Percentiles rank a stretch among this genome's conserved stretches.
phyloP scores from a whole-genome alignment of 2,888 invertebrate genomes.

The Ichneumoninae sp. region DNA sequence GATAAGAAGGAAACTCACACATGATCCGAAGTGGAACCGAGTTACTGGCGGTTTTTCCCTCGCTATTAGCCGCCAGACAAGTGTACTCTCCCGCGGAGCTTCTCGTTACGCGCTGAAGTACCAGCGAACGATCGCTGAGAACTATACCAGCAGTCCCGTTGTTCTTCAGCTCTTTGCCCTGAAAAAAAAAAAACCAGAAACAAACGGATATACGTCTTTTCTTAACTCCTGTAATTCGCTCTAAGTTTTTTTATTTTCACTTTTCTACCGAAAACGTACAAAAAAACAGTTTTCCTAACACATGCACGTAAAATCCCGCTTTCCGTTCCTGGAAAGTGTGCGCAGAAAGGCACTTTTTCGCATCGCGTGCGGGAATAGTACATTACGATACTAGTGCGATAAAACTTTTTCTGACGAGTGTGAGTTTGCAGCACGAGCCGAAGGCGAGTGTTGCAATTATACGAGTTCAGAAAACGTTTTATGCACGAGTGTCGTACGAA shows the following conservation, averaged over 20 bases:
- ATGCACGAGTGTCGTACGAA: too few species aligned
- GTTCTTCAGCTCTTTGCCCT: slow-evolving; percentile 93
- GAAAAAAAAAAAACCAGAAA: slow-evolving; percentile 73
- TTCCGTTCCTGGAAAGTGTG: too few species aligned
- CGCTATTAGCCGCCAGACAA: slow-evolving; percentile 93
- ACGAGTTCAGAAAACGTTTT: too few species aligned
- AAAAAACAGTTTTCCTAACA: too few species aligned
- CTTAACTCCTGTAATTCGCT: slow-evolving; percentile 15
- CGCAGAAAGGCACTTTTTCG: too few species aligned
- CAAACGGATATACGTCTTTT: slow-evolving; percentile 21
- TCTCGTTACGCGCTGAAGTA: slow-evolving; percentile 93
- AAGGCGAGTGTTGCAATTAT: too few species aligned
- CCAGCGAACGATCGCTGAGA: slow-evolving; percentile 93
- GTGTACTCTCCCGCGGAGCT: slow-evolving; percentile 95
- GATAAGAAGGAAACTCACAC: slow-evolving; percentile 84
- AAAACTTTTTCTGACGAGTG: too few species aligned
- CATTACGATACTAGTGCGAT: too few species aligned
- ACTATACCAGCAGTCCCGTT: slow-evolving; percentile 93
- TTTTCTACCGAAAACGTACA: neutral
- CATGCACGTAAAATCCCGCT: too few species aligned
- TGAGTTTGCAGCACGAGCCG: too few species aligned
- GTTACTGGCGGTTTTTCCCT: slow-evolving; percentile 89
- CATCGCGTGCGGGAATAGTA: too few species aligned
- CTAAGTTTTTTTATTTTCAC: neutral
- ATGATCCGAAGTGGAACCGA: slow-evolving; percentile 85